phyloP scores from a whole-genome alignment of 2,888 invertebrate genomes.

The Dicyrtoma fusca region DNA sequence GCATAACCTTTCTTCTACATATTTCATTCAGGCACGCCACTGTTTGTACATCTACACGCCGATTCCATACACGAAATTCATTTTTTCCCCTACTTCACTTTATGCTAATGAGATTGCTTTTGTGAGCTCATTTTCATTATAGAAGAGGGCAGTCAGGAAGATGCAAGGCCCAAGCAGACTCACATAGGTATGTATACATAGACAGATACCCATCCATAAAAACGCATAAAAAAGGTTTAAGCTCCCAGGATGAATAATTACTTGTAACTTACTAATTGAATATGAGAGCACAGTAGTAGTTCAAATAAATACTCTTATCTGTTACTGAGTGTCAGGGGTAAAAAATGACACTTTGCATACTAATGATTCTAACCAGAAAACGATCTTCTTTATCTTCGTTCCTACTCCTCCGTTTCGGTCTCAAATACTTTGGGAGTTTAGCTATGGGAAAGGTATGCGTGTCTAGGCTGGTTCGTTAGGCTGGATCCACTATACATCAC shows the following conservation, averaged over 20 bases:
- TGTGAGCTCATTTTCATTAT: conserved; percentile 38
- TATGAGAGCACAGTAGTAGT: conserved; percentile 41
- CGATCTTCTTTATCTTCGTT: conserved; percentile 10
- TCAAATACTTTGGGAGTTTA: not conserved
- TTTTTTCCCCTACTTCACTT: conserved; percentile 22
- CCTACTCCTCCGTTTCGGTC: not conserved
- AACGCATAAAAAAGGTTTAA: not conserved
- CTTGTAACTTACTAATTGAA: conserved; percentile 42
- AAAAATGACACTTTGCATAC: conserved; percentile 46
- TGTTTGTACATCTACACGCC: conserved; percentile 43
- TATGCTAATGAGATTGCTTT: conserved; percentile 37
- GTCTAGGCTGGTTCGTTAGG: not conserved
- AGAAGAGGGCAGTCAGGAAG: not conserved
- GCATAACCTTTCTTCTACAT: conserved; percentile 31
- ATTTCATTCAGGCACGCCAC: conserved; percentile 40
- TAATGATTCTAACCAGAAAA: conserved; percentile 33
- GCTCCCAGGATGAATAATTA: conserved; percentile 43
- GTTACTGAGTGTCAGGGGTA: conserved; percentile 38
- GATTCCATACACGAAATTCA: conserved; percentile 32
- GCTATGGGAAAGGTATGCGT: not conserved
- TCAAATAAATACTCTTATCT: conserved; percentile 45
- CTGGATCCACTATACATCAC: not conserved
- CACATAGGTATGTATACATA: not conserved
- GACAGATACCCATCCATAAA: not conserved
- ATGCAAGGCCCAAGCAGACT: too few species aligned